Base-by-base conservation (phyloP, 2,797 vertebrate species). In the Pelochelys cantorii region DNA sequence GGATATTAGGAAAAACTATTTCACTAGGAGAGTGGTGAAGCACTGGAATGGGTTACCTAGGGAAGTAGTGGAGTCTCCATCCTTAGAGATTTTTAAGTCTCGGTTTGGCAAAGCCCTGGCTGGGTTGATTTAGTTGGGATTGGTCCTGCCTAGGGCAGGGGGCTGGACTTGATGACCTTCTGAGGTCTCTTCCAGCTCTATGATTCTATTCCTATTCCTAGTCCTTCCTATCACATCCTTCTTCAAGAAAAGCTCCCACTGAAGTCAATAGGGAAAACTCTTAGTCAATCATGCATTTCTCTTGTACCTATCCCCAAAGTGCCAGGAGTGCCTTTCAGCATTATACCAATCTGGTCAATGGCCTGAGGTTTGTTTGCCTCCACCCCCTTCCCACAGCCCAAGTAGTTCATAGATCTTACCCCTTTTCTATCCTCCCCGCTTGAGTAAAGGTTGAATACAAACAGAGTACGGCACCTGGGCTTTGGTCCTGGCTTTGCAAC, bases 401-500 rank as follows among this genome's bases (percentile, higher is more conserved):
- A 48, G 42, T 9, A 48, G 42, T 48, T 48, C n/a, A 78, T 37
- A 4, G 2, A 1, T 17, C 57, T 65, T 0, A 0, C 80, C 52
- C 79, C 55, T 13, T n/a, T 55, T 54, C n/a, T n/a, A n/a, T 55
- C 53, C 29, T 7, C 12, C 31, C 78, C 11, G 18, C 29, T n/a
- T 23, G 53, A 42, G 83, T 13, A 0, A 62, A 2, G 78, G 29
- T 84, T 52, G 62, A 0, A 1, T n/a, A n/a, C 87, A 22, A 74
- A 53, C 77, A 15, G 57, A 11, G 83, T 65, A 1, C 2, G 3
- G 88, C 55, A 53, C 22, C 25, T 5, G 0, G 1, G 0, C 92
- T 82, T 4, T 0, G 82, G 60, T 86, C 84, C 2, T 0, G 2
- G 2, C 17, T 0, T 89, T 57, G 34, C 34, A 20, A 0, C 87